A percentile compares a stretch with the other conserved stretches of the same genome.
Evolutionary conservation across 2,797 vertebrate species (phyloP).

Genomic region (Leucoraja ocellata): DNA sequence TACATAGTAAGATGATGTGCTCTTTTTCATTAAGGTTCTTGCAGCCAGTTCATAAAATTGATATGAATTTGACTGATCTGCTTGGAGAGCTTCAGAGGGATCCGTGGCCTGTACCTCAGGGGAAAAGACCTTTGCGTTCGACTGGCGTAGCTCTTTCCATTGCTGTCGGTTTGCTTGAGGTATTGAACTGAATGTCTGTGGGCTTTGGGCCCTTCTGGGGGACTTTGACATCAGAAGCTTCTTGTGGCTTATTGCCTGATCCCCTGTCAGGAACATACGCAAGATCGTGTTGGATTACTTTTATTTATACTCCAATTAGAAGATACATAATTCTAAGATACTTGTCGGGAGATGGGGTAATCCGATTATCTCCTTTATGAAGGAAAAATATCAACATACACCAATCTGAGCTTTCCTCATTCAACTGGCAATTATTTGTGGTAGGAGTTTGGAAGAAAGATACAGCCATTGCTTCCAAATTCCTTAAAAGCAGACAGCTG

Average conservation of each 20-base stretch:
- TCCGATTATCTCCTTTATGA: not conserved
- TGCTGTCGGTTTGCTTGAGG: constrained; percentile 87
- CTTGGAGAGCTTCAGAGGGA: constrained; percentile 91
- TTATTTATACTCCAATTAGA: not conserved
- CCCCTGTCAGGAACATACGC: not conserved
- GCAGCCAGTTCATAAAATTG: constrained; percentile 86
- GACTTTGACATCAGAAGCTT: not conserved
- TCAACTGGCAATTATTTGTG: not conserved
- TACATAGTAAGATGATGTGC: not conserved
- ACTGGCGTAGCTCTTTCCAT: constrained; percentile 92
- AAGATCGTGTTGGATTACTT: not conserved
- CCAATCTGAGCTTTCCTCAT: not conserved
- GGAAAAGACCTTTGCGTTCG: constrained; percentile 83
- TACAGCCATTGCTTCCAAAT: not conserved
- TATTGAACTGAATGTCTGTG: constrained; percentile 49
- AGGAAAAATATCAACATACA: not conserved
- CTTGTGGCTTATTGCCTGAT: not conserved
- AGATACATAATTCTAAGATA: not conserved
- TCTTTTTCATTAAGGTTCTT: constrained; percentile 67
- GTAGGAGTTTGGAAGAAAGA: not conserved
- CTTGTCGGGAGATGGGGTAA: not conserved
- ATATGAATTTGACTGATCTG: constrained; percentile 95
- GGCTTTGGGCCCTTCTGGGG: not conserved
- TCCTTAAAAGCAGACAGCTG: not conserved
- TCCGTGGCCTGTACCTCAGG: constrained; percentile 91